Conservation (phyloP, 2,888 invertebrate species). For the Drosophila colorata region DNA sequence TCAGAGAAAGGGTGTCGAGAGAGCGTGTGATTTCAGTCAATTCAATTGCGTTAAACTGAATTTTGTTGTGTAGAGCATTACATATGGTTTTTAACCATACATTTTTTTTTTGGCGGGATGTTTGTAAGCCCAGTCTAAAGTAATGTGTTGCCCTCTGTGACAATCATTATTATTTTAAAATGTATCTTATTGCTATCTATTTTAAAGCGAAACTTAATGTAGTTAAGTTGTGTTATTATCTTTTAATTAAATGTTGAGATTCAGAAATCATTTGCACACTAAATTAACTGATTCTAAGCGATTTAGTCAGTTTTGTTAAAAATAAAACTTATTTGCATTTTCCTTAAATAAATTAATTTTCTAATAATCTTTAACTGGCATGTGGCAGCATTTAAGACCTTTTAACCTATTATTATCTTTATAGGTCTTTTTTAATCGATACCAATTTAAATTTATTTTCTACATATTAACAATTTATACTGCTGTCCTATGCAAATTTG, state of each 20-base stretch:
- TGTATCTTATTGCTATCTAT: too few species aligned
- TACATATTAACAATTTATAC: conserved; percentile 15
- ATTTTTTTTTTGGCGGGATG: background rate
- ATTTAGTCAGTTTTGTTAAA: background rate
- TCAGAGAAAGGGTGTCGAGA: conserved; percentile 31
- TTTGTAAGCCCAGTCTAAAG: background rate
- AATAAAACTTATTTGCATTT: background rate
- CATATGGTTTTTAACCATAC: background rate
- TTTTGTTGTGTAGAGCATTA: background rate
- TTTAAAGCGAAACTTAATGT: too few species aligned
- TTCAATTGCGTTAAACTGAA: conserved; percentile 7
- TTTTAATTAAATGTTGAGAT: background rate
- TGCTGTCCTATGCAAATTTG: conserved; percentile 1
- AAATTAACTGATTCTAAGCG: background rate
- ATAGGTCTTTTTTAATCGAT: background rate
- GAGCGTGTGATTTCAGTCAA: conserved; percentile 36
- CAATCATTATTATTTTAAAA: background rate
- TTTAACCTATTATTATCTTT: background rate
- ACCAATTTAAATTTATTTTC: conserved; percentile 1
- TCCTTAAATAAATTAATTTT: background rate
- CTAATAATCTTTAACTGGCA: conserved; percentile 7
- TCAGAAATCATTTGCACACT: background rate
- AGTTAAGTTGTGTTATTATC: too few species aligned
- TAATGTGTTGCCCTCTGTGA: conserved; percentile 5
- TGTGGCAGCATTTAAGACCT: conserved; percentile 6